Evolutionary conservation across 1,140 invertebrate genomes (phyloP), one percentile per base, ranked within the genome.

Genomic region (Drosophila nasuta): DNA sequence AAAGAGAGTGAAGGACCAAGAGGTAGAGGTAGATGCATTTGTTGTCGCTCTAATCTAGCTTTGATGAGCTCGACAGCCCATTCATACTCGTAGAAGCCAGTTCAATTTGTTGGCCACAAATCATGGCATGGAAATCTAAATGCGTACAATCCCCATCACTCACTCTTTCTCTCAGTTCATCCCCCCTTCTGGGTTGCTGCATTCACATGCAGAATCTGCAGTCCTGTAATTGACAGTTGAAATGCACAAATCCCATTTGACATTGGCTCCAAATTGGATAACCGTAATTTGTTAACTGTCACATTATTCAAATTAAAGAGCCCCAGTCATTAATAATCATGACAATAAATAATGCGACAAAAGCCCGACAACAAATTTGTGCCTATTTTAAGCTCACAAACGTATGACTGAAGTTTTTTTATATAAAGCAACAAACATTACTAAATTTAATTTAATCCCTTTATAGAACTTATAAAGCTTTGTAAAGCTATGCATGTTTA

Each of bases 171-270:
- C 54, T 1, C 6, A 8, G 0, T 10, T 10, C 15, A 8, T 15
- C 15, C 7, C 2, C 52, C 13, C 7, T 3, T 1, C n/a, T 1
- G 13, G 5, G 30, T 4, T 20, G 30, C 5, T 13, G 11, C 11
- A 57, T 38, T 43, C 17, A 30, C 46, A 60, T 56, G 62, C 11
- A 49, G 17, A 25, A 35, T 52, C 28, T 41, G 48, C 46, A 38
- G 41, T 56, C 28, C 66, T 82, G 70, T 87, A 86, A 86, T 86
- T 79, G 82, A 87, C 82, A 86, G 72, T 65, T 63, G 76, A 87
- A 82, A 76, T 73, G 65, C 73, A 45, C 17, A 75, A 76, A 76
- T 66, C 74, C 62, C 81, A 81, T 78, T 85, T 70, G 64, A 69
- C 56, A 60, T 60, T 43, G 41, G 45, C 41, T 65, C 35, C 46